phyloP scores from a whole-genome alignment of 1,140 invertebrate genomes.

The Hirudo medicinalis region DNA sequence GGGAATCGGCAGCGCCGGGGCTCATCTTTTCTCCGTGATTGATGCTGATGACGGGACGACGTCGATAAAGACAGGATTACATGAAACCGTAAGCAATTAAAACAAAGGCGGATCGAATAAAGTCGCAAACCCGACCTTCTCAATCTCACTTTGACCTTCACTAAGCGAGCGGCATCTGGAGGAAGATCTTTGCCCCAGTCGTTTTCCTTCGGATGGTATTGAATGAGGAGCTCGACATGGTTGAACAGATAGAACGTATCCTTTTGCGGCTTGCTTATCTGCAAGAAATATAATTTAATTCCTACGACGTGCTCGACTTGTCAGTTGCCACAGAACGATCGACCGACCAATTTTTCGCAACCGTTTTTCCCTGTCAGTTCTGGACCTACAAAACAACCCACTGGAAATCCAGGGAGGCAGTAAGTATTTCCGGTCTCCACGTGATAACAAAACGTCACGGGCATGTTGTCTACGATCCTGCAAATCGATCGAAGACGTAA shows the following conservation, averaged over 20 bases:
- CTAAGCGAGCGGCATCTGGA: conserved; percentile 73
- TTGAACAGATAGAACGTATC: conserved; percentile 86
- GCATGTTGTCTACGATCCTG: conserved; percentile 79
- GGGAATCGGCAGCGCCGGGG: no score
- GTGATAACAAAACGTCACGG: conserved; percentile 75
- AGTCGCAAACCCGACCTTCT: conserved; percentile 46
- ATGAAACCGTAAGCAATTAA: neutral
- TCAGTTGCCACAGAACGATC: no score
- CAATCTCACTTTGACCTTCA: conserved; percentile 64
- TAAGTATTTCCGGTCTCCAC: conserved; percentile 60
- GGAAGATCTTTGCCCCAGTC: conserved; percentile 58
- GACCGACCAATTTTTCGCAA: conserved; percentile 31
- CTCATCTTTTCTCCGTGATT: neutral
- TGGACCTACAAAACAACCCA: conserved; percentile 76
- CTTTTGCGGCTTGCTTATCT: conserved; percentile 33
- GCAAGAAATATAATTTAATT: neutral
- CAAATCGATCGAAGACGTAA: conserved; percentile 12
- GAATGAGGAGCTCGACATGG: conserved; percentile 83
- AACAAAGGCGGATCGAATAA: neutral
- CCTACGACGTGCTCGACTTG: neutral
- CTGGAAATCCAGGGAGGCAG: conserved; percentile 88
- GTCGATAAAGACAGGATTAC: neutral
- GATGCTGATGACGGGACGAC: no score
- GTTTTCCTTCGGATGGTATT: conserved; percentile 68
- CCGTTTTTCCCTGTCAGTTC: conserved; percentile 40